phyloP scores from a whole-genome alignment of 2,113 vertebrate genomes.

The Nothocercus julius region DNA sequence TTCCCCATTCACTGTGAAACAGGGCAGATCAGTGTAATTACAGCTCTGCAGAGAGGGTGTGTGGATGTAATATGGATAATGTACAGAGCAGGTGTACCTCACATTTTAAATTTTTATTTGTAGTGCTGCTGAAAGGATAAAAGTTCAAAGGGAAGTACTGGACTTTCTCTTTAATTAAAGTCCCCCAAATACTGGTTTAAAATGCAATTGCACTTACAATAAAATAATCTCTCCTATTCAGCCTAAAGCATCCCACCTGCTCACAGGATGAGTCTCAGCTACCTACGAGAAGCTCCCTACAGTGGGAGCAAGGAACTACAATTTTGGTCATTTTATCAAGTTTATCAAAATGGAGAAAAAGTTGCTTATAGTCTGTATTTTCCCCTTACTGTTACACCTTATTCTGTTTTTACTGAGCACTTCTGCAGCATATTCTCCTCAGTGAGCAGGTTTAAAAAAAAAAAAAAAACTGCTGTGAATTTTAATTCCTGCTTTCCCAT shows the following conservation, averaged over 20 bases:
- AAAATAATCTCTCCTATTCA: not conserved
- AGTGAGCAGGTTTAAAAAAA: not conserved
- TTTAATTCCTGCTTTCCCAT: slow-evolving; percentile 22
- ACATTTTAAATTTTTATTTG: not conserved
- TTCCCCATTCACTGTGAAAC: not conserved
- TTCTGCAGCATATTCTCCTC: not conserved
- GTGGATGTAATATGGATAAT: not conserved
- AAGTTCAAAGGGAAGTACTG: not conserved
- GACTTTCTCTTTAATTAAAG: not conserved
- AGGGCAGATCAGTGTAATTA: accelerated
- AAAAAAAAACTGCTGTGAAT: slow-evolving; percentile 31
- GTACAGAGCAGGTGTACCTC: not conserved
- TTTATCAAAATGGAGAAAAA: not conserved
- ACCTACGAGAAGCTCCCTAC: not conserved
- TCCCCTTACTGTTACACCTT: not conserved
- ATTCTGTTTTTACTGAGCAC: not conserved
- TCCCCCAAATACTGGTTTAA: not conserved
- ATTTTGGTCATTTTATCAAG: not conserved
- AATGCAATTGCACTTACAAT: not conserved
- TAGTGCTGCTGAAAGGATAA: not conserved
- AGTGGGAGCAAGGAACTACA: not conserved
- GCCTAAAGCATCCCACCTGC: slow-evolving; percentile 15
- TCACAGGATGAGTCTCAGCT: not conserved
- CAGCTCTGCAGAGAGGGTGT: not conserved
- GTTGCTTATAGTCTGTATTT: not conserved